phyloP scores from a whole-genome alignment of 2,113 vertebrate genomes.

The Psammodynastes pulverulentus region DNA sequence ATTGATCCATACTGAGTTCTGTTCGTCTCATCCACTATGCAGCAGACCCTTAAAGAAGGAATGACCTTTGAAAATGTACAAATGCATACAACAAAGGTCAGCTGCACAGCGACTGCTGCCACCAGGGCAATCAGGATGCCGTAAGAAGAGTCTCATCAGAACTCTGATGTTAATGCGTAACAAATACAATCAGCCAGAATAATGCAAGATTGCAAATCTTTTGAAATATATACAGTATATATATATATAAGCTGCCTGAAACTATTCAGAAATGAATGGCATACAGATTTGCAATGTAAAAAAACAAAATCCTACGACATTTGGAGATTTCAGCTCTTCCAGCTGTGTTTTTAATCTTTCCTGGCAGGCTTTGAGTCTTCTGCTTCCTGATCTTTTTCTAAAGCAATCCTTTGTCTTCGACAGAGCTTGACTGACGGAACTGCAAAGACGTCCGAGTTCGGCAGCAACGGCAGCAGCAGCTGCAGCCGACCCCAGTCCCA shows the following conservation, averaged over 20 bases:
- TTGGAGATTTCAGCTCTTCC: background rate
- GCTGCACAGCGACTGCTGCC: background rate
- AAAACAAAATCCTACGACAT: background rate
- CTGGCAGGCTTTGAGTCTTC: background rate
- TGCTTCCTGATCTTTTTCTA: conserved; percentile 12
- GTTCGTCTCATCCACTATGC: background rate
- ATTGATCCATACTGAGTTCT: background rate
- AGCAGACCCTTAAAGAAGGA: background rate
- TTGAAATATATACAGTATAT: background rate
- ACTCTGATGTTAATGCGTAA: background rate
- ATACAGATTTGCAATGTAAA: background rate
- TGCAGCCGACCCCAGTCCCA: conserved; percentile 61
- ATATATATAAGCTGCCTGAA: background rate
- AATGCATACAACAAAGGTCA: background rate
- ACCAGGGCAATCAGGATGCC: background rate
- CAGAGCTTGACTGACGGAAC: conserved; percentile 73
- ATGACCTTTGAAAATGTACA: background rate
- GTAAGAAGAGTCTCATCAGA: background rate
- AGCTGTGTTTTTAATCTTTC: background rate
- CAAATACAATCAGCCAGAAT: background rate
- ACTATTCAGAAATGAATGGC: background rate
- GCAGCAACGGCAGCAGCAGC: conserved; percentile 52
- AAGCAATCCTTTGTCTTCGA: conserved; percentile 44
- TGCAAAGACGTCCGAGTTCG: conserved; percentile 72
- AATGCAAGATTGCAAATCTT: background rate